Percentiles rank a stretch among this genome's conserved stretches.
Evolutionary conservation across 2,113 vertebrate genomes (phyloP).

Genomic region (Gnathonemus longibarbis): DNA sequence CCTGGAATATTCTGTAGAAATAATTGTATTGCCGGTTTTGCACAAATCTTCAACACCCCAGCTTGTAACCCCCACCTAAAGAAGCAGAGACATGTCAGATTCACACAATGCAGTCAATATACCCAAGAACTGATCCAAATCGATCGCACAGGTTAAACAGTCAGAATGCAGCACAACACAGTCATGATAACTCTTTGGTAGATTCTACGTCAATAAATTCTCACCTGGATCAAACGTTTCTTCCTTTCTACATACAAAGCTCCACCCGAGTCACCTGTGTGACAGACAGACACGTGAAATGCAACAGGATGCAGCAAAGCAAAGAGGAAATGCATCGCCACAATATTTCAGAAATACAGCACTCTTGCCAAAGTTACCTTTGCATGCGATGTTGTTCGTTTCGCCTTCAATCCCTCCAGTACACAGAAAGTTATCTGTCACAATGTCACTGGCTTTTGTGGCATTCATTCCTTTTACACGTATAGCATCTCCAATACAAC

Average conservation of each 20-base stretch:
- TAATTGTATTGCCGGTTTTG: accelerated
- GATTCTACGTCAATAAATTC: not conserved
- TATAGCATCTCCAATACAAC: constrained; percentile 48
- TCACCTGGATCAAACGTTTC: constrained; percentile 52
- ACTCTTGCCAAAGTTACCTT: constrained; percentile 36
- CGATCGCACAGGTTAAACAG: not conserved
- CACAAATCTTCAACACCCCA: constrained; percentile 46
- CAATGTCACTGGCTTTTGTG: constrained; percentile 19
- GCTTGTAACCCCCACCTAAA: constrained; percentile 51
- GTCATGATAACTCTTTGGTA: not conserved
- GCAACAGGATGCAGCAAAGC: too few relatives aligned
- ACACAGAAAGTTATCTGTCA: constrained; percentile 61
- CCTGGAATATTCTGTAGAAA: constrained; percentile 35
- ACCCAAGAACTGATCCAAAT: not conserved
- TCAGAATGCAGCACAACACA: not conserved
- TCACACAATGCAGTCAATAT: not conserved
- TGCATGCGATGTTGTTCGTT: constrained; percentile 49
- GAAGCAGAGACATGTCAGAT: not conserved
- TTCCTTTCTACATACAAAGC: constrained; percentile 48
- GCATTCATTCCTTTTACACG: constrained; percentile 15
- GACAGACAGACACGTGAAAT: not conserved
- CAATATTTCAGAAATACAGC: too few relatives aligned
- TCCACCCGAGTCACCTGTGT: constrained; percentile 60
- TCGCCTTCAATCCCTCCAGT: constrained; percentile 35
- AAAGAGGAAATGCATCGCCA: too few relatives aligned